Evolutionary conservation across 2,888 invertebrate genomes (phyloP), one percentile per base, ranked within the genome.

Genomic region (Cheilosia scutellata): DNA sequence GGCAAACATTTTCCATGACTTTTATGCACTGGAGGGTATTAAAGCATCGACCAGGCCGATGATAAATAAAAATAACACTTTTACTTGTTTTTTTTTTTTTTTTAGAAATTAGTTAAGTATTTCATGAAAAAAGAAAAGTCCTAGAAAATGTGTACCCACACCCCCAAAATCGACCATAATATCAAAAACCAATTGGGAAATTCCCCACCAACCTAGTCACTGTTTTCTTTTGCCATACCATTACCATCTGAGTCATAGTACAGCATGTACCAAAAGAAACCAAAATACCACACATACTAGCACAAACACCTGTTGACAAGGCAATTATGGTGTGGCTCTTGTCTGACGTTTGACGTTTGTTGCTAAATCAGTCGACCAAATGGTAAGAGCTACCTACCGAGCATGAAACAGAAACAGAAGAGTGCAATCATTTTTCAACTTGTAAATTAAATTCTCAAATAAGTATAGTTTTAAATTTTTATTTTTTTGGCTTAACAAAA

Each of bases 321-420:
- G 37, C 37, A 37, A 4, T 55, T 42, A 7, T 49, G 29, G 6
- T 51, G 29, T 55, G 53, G 3, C 68, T 49, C 25, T 44, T 20
- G 40, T 65, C n/a, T 75, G 58, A 75, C 65, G 49, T 58, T 29
- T 58, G 29, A 75, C 27, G 25, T 49, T 20, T 65, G 49, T 65
- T 66, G 49, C 65, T 66, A 65, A 65, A 58, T 51, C 42, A 74
- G 47, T 75, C 58, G 58, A 11, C 57, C 57, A 37, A 31, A 47
- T 42, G 60, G 63, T n/a, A n/a, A 44, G 6, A n/a, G 5, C 51
- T 72, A 70, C 70, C 65, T 63, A 40, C 62, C 70, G 57, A 60
- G 29, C 44, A 53, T 66, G 51, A 76, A 76, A 63, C 53, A 70
- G 58, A 60, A 65, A 63, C 53, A 70, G 58, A 60, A 65, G 77